Evolutionary conservation across 92 coral and sea anemone genomes (phyloP).

Genomic region (Parazoanthus swiftii): DNA sequence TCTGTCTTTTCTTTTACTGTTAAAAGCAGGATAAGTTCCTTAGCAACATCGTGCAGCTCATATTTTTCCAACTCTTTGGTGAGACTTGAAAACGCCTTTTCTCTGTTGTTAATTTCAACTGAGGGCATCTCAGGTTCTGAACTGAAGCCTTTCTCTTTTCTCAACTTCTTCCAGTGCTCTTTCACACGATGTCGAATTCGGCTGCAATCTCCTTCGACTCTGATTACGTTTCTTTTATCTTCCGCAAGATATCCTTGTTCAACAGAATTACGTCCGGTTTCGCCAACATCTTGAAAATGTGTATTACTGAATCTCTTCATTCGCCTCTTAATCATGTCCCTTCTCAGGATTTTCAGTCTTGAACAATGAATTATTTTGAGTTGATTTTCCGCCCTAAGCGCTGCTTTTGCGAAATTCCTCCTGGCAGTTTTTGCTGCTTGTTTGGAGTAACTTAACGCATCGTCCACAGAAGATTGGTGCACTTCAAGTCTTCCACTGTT

Average conservation of each 20-base stretch:
- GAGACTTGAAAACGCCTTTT: slow-evolving; percentile 17
- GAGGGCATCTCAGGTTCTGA: neutral
- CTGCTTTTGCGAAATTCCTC: slow-evolving; percentile 15
- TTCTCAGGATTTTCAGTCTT: neutral
- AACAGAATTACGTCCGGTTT: neutral
- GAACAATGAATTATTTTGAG: neutral
- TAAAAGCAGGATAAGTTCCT: slow-evolving; percentile 16
- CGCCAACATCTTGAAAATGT: slow-evolving; percentile 3
- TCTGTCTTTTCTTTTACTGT: slow-evolving; percentile 6
- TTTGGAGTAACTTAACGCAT: neutral
- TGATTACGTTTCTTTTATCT: slow-evolving; percentile 6
- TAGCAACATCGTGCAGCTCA: slow-evolving; percentile 11
- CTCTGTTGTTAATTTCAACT: neutral
- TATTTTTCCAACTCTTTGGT: slow-evolving; percentile 22
- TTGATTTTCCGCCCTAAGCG: slow-evolving; percentile 30
- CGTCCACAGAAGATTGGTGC: slow-evolving; percentile 1
- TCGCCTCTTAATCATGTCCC: slow-evolving; percentile 16
- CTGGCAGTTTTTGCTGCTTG: slow-evolving; percentile 28
- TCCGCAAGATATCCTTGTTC: slow-evolving; percentile 20
- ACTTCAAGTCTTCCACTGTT: neutral
- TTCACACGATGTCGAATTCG: slow-evolving; percentile 26
- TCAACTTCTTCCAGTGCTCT: slow-evolving; percentile 35
- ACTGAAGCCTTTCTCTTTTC: neutral
- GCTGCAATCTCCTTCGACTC: slow-evolving; percentile 38
- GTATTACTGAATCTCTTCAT: neutral